These are phyloP conservation scores for Adineta ricciae DNA, from an alignment of 2,888 invertebrate species.

Conservation along the genomic window DNA sequence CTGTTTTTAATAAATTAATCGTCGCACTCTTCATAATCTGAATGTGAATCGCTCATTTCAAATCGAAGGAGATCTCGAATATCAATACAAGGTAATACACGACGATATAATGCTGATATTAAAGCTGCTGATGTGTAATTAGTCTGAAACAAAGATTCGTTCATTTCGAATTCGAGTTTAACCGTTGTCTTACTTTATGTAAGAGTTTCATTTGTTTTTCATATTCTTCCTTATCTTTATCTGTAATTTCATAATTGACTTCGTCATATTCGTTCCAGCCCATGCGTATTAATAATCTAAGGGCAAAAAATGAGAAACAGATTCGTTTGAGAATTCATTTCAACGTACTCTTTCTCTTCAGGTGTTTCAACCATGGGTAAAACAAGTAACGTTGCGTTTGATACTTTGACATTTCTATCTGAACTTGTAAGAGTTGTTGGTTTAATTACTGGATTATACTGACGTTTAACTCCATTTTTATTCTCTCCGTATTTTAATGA, in stretches of 20 bases:
- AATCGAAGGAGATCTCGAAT: not conserved
- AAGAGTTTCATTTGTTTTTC: not conserved
- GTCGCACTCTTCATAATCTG: not conserved
- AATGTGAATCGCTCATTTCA: not conserved
- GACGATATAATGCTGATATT: not conserved
- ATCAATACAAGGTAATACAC: not conserved
- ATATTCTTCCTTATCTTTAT: constrained; percentile 17
- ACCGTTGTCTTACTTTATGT: not conserved
- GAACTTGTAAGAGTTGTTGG: not conserved
- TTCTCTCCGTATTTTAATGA: not conserved
- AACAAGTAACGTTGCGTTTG: not conserved
- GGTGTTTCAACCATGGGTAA: not conserved
- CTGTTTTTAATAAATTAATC: too few species aligned
- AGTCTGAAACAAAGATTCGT: not conserved
- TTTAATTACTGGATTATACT: not conserved
- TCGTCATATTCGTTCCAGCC: not conserved
- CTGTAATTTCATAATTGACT: not conserved
- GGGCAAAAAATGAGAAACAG: not conserved
- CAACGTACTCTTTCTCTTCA: constrained; percentile 3
- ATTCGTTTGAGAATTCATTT: not conserved
- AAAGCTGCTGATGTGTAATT: not conserved
- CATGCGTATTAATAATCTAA: constrained; percentile 18
- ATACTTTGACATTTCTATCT: not conserved
- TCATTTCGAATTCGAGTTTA: not conserved
- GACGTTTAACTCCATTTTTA: not conserved